Evolutionary conservation across 2,113 vertebrate species (phyloP), one percentile per base, ranked within the genome.

Genomic region (Dicrurus megarhynchus): DNA sequence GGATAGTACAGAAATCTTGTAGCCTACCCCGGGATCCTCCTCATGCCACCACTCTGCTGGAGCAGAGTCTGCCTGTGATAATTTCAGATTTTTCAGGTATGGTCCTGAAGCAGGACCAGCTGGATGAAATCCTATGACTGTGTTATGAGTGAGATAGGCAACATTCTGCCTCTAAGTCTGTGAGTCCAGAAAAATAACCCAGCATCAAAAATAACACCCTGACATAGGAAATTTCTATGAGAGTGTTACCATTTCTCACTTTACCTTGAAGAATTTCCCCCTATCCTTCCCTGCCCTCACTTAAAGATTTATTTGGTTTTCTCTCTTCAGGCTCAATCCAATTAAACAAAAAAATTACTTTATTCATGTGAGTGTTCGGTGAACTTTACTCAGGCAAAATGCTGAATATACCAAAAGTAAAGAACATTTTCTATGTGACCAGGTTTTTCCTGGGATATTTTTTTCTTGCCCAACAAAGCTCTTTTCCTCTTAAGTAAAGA

Each of bases 321-420:
- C 32, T 84, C 68, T 82, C 67, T 89, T 39, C 61, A 64, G 92
- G 63, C 68, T 94, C 92, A 87, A 85, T 84, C 93, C 94, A 97
- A 95, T 97, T 97, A 96, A 97, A 97, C 59, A 88, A 95, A 55
- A 89, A 89, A 89, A 77, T 55, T 49, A 55, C 47, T 90, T 88
- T 95, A 88, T 84, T 94, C 76, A 52, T 90, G 87, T 71, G 44
- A 95, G 60, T 57, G 59, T 95, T 96, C 3, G 9, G 15, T 90
- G 79, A 94, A 95, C 93, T 95, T 95, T 90, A 78, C 64, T 91
- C 64, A 49, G 73, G 74, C 90, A 93, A 92, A 95, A 22, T 89
- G 95, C 94, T 96, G 93, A 97, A 74, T 63, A 53, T 46, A 91
- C n/a, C 49, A 64, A 87, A 97, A 95, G n/a, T 71, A 41, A 94